A percentile compares a stretch with the other conserved stretches of the same genome.
These are phyloP conservation scores for Promerops cafer DNA, from an alignment of 2,113 vertebrate species.

Conservation along the genomic window DNA sequence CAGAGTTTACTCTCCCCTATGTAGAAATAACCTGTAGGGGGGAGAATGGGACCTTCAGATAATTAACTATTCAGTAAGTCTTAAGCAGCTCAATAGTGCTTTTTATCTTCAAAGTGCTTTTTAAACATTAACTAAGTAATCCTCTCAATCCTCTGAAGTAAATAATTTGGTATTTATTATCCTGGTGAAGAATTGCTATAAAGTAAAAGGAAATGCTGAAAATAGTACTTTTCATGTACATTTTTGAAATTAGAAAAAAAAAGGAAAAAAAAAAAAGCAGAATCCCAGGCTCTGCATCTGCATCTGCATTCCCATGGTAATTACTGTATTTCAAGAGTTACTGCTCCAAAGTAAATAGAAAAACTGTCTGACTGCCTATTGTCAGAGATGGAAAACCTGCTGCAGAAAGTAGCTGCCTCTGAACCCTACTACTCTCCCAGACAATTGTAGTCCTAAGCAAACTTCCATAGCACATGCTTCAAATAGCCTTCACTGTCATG, in stretches of 20 bases:
- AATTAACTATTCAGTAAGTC: conserved; percentile 56
- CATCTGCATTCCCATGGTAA: not conserved
- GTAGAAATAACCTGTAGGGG: conserved; percentile 46
- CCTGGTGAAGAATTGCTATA: not conserved
- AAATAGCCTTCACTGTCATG: not conserved
- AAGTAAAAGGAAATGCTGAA: conserved; percentile 25
- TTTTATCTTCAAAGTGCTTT: conserved; percentile 63
- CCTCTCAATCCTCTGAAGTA: conserved; percentile 36
- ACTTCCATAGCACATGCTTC: not conserved
- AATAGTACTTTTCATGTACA: not conserved
- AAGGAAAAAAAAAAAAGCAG: not conserved
- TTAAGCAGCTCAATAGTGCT: conserved; percentile 26
- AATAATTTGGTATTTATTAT: conserved; percentile 57
- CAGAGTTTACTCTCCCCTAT: not conserved
- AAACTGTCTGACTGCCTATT: not conserved
- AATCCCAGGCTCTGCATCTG: not conserved
- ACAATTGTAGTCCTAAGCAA: not conserved
- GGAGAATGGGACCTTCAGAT: conserved; percentile 47
- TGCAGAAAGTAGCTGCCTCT: not conserved
- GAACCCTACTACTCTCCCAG: not conserved
- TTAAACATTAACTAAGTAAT: conserved; percentile 58
- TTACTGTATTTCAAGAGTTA: not conserved
- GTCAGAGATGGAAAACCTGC: not conserved
- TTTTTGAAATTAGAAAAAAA: not conserved
- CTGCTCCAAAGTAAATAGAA: not conserved